A percentile compares a stretch with the other conserved stretches of the same genome.
Conservation (phyloP, 1,140 invertebrate genomes). For the roundworm (Caenorhabditis elegans) region WBcel235 BX284604.4:5257001-5257500, state of each 20-base stretch:
- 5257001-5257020: too few species aligned
- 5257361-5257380: slow-evolving; percentile 41
- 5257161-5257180: slow-evolving; percentile 39
- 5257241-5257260: slow-evolving; percentile 29
- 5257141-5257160: slow-evolving; percentile 13
- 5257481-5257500: not conserved
- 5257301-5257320: slow-evolving; percentile 32
- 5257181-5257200: slow-evolving; percentile 30
- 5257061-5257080: not conserved
- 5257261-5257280: slow-evolving; percentile 23
- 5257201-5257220: slow-evolving; percentile 22
- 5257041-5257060: not conserved
- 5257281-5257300: not conserved
- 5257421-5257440: slow-evolving; percentile 24
- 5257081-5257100: not conserved
- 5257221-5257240: slow-evolving; percentile 34
- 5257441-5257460: slow-evolving; percentile 16
- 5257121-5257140: not conserved
- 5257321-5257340: slow-evolving; percentile 17
- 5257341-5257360: slow-evolving; percentile 31
- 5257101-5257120: not conserved
- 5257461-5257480: slow-evolving; percentile 24
- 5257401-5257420: not conserved
- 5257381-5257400: slow-evolving; percentile 40
- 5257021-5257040: not conserved